Percentiles rank a stretch among this genome's conserved stretches.
Conservation (phyloP, 2,888 invertebrate species). For the Philaethria dido region DNA sequence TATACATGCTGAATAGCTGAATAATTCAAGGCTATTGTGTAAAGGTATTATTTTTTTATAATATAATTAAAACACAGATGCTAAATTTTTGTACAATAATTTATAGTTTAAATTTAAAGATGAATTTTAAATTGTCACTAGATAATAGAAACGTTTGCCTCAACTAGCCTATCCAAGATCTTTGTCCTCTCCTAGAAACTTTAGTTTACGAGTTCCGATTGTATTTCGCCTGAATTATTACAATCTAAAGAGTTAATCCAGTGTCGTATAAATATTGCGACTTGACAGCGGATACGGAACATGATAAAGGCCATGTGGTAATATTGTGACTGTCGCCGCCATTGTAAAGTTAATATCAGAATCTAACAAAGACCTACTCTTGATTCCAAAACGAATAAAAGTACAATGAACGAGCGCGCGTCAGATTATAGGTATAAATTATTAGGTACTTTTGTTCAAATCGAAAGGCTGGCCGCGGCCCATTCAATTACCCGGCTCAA, state of each 20-base stretch:
- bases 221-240: slow-evolving; percentile 39
- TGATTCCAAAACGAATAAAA: slow-evolving; percentile 72
- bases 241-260: slow-evolving; percentile 53
- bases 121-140: slow-evolving; percentile 32
- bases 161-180: slow-evolving; percentile 29
- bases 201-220: slow-evolving; percentile 48
- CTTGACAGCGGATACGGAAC: slow-evolving; percentile 66
- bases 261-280: slow-evolving; percentile 64
- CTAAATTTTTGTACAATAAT: no score
- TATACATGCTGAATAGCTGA: no score
- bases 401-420: slow-evolving; percentile 59
- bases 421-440: slow-evolving; percentile 84
- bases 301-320: slow-evolving; percentile 65
- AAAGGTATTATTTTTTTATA: no score
- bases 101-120: no score
- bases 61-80: no score
- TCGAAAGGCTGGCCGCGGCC: slow-evolving; percentile 63
- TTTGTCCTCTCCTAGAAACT: slow-evolving; percentile 37
- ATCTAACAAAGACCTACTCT: slow-evolving; percentile 67
- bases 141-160: slow-evolving; percentile 41
- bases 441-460: slow-evolving; percentile 81
- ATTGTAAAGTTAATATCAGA: slow-evolving; percentile 73
- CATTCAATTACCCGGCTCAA: slow-evolving; percentile 80
- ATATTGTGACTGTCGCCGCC: slow-evolving; percentile 76
- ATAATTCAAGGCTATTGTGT: no score